Evolutionary conservation across 2,888 invertebrate genomes (phyloP), one percentile per base, ranked within the genome.

Genomic region (Anorthoa munda): DNA sequence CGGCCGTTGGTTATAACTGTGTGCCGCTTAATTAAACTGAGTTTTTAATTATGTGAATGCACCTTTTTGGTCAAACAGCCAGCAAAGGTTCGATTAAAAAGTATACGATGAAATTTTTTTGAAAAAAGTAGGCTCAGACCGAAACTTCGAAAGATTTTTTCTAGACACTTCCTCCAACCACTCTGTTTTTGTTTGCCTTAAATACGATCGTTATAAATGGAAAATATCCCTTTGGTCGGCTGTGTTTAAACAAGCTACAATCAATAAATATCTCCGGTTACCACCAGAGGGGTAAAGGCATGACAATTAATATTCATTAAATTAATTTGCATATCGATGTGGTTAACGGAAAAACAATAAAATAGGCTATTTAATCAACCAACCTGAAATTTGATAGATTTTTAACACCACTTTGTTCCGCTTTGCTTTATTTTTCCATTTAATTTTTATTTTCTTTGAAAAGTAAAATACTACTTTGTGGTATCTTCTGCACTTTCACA

Each of bases 301-400:
- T 79, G 82, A 55, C 78, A 60, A 65, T 79, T 77, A 82, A 72
- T 79, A 79, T 82, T 79, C 77, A 79, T 77, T 56, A 79, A 63
- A 82, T 48, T 60, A 60, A 79, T 79, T 82, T 79, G 64, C 72
- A 82, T 77, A 58, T 72, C 64, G 72, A 65, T 60, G 21, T 67
- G 65, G 63, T 65, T 65, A 18, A 55, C 15, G 46, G 56, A 64
- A 78, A 59, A 72, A 60, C 18, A 71, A 71, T 67, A 56, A 61
- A 81, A 67, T 56, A 63, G n/a, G 18, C 15, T 26, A 51, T 48
- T 66, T 48, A 51, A 45, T 31, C 13, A 45, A 39, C 39, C 51
- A 48, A 0, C 12, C 51, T 31, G 15, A 60, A 55, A 55, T 51
- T n/a, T 46, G 50, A 17, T 31, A 18, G 21, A 26, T 2, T 12